These are phyloP conservation scores for Octodon degus DNA, from an alignment of 2,113 vertebrate genomes.

Conservation along the genomic window DNA sequence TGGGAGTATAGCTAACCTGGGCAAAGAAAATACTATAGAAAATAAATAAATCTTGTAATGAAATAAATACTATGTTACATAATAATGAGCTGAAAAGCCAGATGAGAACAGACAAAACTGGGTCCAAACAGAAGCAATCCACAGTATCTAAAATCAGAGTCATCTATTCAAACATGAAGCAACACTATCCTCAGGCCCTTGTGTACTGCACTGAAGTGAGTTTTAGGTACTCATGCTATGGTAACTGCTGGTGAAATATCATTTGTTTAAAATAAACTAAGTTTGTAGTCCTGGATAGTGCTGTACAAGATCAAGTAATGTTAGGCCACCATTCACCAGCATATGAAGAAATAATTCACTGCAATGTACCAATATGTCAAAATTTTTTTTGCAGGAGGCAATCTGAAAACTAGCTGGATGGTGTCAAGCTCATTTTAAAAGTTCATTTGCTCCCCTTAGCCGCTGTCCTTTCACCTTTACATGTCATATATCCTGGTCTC, in stretches of 20 bases:
- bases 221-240: conserved; percentile 76
- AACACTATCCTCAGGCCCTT: neutral
- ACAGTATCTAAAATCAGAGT: neutral
- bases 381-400: conserved; percentile 59
- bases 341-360: conserved; percentile 71
- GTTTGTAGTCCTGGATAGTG: conserved; percentile 62
- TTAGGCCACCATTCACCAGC: conserved; percentile 47
- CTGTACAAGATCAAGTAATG: conserved; percentile 68
- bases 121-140: conserved; percentile 31
- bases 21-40: conserved; percentile 14
- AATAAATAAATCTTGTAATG: conserved; percentile 8
- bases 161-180: conserved; percentile 41
- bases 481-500: conserved; percentile 61
- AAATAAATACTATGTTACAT: conserved; percentile 14
- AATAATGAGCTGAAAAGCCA: conserved; percentile 18
- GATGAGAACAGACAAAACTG: neutral
- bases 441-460: conserved; percentile 67
- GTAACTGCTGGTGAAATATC: conserved; percentile 83
- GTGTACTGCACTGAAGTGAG: conserved; percentile 52
- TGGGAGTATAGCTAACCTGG: neutral
- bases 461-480: conserved; percentile 68
- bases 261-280: conserved; percentile 75
- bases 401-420: conserved; percentile 60
- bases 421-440: conserved; percentile 65
- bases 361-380: conserved; percentile 67